These are phyloP conservation scores for Hecatera dysodea DNA, from an alignment of 2,888 invertebrate genomes.

Conservation along the genomic window DNA sequence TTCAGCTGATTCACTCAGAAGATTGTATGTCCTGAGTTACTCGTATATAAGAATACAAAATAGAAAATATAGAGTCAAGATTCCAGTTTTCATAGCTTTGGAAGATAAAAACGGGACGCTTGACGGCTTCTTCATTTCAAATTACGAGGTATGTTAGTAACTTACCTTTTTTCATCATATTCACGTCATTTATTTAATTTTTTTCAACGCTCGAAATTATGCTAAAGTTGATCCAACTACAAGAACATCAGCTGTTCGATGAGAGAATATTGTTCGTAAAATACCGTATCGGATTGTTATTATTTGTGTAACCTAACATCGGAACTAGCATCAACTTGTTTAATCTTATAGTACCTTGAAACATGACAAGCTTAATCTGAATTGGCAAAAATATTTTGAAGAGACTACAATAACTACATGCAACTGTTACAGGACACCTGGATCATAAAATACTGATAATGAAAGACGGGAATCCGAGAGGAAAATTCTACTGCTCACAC, in stretches of 20 bases:
- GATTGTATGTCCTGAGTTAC: background rate
- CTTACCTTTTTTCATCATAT: background rate
- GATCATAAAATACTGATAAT: constrained; percentile 5
- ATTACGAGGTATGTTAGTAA: constrained; percentile 24
- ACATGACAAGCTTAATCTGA: constrained; percentile 9
- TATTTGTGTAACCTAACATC: background rate
- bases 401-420: too few relatives aligned
- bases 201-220: too few relatives aligned
- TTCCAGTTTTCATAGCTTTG: constrained; percentile 18
- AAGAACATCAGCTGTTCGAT: background rate
- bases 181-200: too few relatives aligned
- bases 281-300: background rate
- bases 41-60: background rate
- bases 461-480: constrained; percentile 4
- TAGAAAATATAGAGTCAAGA: constrained; percentile 24
- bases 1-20: background rate
- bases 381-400: constrained; percentile 1
- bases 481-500: constrained; percentile 1
- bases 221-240: background rate
- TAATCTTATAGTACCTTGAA: background rate
- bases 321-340: background rate
- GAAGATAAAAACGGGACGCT: constrained; percentile 23
- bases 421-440: constrained; percentile 10
- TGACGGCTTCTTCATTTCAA: constrained; percentile 33
- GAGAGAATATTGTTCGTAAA: too few relatives aligned